Evolutionary conservation across 2,113 vertebrate species (phyloP).

Genomic region (Mustela nigripes): DNA sequence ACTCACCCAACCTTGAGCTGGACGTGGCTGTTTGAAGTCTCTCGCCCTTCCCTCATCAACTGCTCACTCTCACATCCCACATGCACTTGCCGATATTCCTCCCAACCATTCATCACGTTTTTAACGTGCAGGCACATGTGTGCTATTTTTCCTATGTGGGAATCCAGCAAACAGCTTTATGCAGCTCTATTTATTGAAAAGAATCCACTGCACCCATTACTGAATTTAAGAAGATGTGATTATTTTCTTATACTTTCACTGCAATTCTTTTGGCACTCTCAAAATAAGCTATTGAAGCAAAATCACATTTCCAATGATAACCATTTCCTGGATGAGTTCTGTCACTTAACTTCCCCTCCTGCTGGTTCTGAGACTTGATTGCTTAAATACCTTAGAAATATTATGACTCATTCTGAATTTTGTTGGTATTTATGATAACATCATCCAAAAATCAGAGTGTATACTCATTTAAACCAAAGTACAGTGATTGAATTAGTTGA

Average conservation of each 20-base stretch:
- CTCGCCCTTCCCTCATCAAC: too few relatives aligned
- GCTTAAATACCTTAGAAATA: constrained; percentile 72
- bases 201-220: background rate
- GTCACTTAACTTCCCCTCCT: constrained; percentile 64
- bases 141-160: too few relatives aligned
- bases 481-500: constrained; percentile 73
- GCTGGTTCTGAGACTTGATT: constrained; percentile 52
- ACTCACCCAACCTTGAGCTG: background rate
- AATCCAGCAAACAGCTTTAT: background rate
- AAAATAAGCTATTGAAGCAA: constrained; percentile 3
- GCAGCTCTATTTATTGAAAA: background rate
- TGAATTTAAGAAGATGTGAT: background rate
- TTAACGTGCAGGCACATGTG: fast-evolving
- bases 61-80: background rate
- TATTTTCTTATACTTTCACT: constrained; percentile 23
- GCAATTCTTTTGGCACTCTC: background rate
- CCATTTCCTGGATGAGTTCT: constrained; percentile 40
- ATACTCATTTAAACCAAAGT: constrained; percentile 66
- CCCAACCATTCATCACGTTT: fast-evolving
- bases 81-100: background rate
- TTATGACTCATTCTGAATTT: constrained; percentile 67
- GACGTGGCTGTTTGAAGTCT: background rate
- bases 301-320: constrained; percentile 32
- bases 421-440: constrained; percentile 67
- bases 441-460: constrained; percentile 71